Conservation (phyloP, 2,113 vertebrate genomes). For the Raja brachyura region DNA sequence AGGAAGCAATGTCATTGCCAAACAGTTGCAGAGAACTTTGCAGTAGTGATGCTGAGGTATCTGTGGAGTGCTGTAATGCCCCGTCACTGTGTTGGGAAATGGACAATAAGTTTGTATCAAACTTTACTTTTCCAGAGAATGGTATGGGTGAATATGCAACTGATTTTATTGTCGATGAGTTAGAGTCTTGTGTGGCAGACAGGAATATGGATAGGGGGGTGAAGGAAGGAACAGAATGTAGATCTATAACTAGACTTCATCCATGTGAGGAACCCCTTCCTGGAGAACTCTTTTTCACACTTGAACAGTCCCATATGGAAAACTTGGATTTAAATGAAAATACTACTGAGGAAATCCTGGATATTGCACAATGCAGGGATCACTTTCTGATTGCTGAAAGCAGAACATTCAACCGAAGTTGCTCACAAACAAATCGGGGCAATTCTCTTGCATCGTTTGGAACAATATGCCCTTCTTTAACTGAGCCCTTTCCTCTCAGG, state of each 20-base stretch:
- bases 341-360: slow-evolving; percentile 42
- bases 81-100: slow-evolving; percentile 41
- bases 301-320: slow-evolving; percentile 33
- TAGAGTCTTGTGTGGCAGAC: slow-evolving; percentile 40
- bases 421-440: slow-evolving; percentile 41
- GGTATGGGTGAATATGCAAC: slow-evolving; percentile 31
- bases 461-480: slow-evolving; percentile 40
- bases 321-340: slow-evolving; percentile 29
- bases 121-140: slow-evolving; percentile 41
- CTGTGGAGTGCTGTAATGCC: slow-evolving; percentile 42
- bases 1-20: slow-evolving; percentile 5
- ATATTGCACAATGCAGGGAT: slow-evolving; percentile 39
- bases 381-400: slow-evolving; percentile 38
- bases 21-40: slow-evolving; percentile 1
- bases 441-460: background rate
- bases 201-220: slow-evolving; percentile 43
- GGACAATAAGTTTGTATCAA: slow-evolving; percentile 40
- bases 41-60: slow-evolving; percentile 42
- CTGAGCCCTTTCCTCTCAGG: slow-evolving; percentile 54
- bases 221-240: slow-evolving; percentile 50
- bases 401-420: accelerated
- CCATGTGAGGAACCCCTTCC: slow-evolving; percentile 63
- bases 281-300: slow-evolving; percentile 73
- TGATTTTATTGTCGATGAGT: slow-evolving; percentile 35
- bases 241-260: slow-evolving; percentile 48